Evolutionary conservation across 35 echinoderm and acorn worm genomes (phyloP).

Genomic region (Ptychodera flava): DNA sequence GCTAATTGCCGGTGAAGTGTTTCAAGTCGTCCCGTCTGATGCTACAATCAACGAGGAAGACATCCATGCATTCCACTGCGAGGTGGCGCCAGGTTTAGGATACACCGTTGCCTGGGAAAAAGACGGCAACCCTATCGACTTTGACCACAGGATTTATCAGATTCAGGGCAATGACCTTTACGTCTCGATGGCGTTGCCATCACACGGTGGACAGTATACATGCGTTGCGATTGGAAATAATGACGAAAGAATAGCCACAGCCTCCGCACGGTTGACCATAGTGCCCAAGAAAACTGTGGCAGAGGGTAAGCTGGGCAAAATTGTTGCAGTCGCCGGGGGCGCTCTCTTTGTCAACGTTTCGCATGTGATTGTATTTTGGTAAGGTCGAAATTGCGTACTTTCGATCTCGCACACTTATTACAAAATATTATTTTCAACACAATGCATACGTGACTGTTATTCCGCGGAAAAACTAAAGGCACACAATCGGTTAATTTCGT

Average conservation of each 20-base stretch:
- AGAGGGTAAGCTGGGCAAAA: not conserved
- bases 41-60: not conserved
- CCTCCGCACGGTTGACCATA: not conserved
- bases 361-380: too few relatives aligned
- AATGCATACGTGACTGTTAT: too few relatives aligned
- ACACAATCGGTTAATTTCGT: too few relatives aligned
- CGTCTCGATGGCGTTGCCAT: not conserved
- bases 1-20: too few relatives aligned
- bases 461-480: too few relatives aligned
- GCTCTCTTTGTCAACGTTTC: too few relatives aligned
- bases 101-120: not conserved
- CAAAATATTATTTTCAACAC: too few relatives aligned
- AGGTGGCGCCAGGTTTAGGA: not conserved
- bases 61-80: not conserved
- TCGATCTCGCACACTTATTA: too few relatives aligned
- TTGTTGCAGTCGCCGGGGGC: not conserved
- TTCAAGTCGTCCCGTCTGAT: too few relatives aligned
- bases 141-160: not conserved
- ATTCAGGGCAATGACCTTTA: not conserved
- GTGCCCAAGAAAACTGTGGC: not conserved
- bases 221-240: not conserved
- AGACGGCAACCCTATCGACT: not conserved
- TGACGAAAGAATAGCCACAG: not conserved
- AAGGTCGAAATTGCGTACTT: too few relatives aligned
- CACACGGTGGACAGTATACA: not conserved